Evolutionary conservation across 2,113 vertebrate species (phyloP).

Genomic region (Xiphorhynchus elegans): DNA sequence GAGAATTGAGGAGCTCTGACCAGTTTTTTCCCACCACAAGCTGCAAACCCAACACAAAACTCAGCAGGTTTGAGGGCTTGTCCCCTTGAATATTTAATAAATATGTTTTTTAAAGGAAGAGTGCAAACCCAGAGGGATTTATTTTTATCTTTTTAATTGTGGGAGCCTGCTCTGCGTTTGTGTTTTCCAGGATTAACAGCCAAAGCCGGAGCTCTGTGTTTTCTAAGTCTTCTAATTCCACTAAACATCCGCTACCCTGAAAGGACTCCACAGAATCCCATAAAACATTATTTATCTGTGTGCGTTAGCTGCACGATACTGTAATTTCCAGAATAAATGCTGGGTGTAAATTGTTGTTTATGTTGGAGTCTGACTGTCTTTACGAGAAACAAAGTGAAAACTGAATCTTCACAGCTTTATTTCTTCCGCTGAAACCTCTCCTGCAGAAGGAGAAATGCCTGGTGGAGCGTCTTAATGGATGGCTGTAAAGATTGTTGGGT

Average conservation of each 20-base stretch:
- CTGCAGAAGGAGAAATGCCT: conserved; percentile 64
- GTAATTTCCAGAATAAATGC: conserved; percentile 84
- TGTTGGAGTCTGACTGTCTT: conserved; percentile 81
- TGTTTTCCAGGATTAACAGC: conserved; percentile 74
- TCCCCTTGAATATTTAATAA: not conserved
- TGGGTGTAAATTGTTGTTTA: conserved; percentile 83
- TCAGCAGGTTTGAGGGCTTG: not conserved
- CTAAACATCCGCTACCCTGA: conserved; percentile 76
- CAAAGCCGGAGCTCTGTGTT: conserved; percentile 60
- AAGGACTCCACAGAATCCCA: conserved; percentile 80
- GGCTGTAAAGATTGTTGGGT: conserved; percentile 69
- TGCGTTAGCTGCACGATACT: conserved; percentile 80
- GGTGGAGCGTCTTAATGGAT: conserved; percentile 64
- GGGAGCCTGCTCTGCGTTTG: conserved; percentile 50
- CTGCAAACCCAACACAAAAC: accelerated
- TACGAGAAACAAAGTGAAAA: conserved; percentile 83
- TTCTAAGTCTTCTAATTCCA: conserved; percentile 71
- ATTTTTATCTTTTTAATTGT: conserved; percentile 14
- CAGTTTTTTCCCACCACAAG: not conserved
- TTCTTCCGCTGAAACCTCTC: conserved; percentile 74
- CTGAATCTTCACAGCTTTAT: conserved; percentile 76
- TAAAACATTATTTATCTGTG: conserved; percentile 83
- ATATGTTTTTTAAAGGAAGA: not conserved
- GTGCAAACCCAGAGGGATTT: not conserved
- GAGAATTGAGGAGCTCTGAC: not conserved